Evolutionary conservation across 2,797 vertebrate genomes (phyloP).

Genomic region (Platalea minor): DNA sequence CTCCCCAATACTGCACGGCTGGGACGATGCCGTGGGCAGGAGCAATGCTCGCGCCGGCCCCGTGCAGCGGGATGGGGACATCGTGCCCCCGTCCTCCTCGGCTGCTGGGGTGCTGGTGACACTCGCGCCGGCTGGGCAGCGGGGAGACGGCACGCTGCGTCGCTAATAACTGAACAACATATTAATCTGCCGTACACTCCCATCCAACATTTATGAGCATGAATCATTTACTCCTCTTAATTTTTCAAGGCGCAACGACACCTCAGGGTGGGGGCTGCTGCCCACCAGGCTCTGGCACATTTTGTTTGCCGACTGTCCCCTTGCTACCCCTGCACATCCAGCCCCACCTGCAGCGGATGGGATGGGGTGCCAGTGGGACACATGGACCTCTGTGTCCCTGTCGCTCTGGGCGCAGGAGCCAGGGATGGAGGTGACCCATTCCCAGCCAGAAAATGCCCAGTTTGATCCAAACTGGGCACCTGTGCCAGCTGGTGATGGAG

Average conservation of each 20-base stretch:
- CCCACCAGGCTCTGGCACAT: fast-evolving
- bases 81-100: fast-evolving
- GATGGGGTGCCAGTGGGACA: neutral
- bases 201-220: constrained; percentile 25
- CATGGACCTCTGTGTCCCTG: fast-evolving
- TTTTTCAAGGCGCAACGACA: neutral
- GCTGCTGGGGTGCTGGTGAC: neutral
- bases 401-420: fast-evolving
- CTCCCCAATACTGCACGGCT: neutral
- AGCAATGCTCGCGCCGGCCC: fast-evolving
- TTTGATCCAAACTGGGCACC: neutral
- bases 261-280: neutral
- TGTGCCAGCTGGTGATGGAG: neutral
- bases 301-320: neutral
- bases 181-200: neutral
- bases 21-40: neutral
- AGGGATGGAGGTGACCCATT: neutral
- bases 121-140: fast-evolving
- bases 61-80: neutral
- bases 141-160: fast-evolving
- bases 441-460: neutral
- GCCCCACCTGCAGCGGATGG: fast-evolving
- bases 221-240: constrained; percentile 31
- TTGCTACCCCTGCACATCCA: neutral
- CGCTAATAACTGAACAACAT: neutral